These are phyloP conservation scores for Odontamblyopus rebecca DNA, from an alignment of 2,797 vertebrate species.

Conservation along the genomic window DNA sequence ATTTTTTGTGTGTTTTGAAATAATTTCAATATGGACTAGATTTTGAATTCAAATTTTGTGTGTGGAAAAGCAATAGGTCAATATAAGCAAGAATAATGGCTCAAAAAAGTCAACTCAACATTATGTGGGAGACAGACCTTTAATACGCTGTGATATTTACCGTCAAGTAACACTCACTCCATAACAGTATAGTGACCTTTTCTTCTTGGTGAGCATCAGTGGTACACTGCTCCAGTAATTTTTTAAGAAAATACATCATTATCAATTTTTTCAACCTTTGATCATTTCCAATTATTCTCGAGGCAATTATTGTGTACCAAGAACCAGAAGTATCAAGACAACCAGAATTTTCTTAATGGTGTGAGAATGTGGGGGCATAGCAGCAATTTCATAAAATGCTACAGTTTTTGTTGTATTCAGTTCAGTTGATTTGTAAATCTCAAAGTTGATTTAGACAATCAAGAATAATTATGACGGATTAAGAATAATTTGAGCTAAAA, in stretches of 20 bases:
- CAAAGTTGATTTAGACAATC: neutral
- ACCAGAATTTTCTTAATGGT: neutral
- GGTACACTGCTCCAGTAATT: neutral
- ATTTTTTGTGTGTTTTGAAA: too few species aligned
- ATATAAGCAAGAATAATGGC: neutral
- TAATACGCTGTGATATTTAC: neutral
- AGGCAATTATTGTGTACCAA: neutral
- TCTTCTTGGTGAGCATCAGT: neutral
- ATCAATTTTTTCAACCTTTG: neutral
- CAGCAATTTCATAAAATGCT: neutral
- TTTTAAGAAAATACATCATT: neutral
- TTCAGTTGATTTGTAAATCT: neutral
- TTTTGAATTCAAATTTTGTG: neutral
- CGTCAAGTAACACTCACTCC: neutral
- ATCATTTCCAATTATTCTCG: neutral
- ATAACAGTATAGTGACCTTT: neutral
- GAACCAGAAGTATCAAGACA: neutral
- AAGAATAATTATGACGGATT: neutral
- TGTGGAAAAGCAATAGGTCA: neutral
- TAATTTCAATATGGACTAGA: neutral
- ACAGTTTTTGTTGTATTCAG: neutral
- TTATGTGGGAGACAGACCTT: neutral
- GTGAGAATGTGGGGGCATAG: neutral
- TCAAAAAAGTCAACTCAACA: neutral
- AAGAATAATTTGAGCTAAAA: neutral